Conservation (phyloP, 2,888 invertebrate species). For the Pristionchus mayeri region DNA sequence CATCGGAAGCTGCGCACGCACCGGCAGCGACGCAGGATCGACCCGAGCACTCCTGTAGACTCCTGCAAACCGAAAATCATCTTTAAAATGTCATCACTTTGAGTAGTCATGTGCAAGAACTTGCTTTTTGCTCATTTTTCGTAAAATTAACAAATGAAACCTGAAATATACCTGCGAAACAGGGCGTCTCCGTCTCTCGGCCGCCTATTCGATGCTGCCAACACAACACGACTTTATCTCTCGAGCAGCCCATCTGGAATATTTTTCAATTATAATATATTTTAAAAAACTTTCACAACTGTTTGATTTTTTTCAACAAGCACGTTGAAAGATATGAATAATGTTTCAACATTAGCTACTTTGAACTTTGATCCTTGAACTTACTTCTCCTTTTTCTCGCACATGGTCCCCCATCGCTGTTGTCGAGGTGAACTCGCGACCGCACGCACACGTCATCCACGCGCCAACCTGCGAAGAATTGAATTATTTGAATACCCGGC, state of each 20-base stretch:
- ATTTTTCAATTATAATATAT: too few relatives aligned
- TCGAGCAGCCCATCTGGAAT: not conserved
- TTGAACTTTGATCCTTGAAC: not conserved
- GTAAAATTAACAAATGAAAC: too few relatives aligned
- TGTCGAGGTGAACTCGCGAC: not conserved
- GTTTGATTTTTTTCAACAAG: not conserved
- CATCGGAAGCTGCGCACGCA: too few relatives aligned
- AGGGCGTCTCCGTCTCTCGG: not conserved
- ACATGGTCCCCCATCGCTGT: not conserved
- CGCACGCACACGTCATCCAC: slow-evolving; percentile 4
- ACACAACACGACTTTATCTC: not conserved
- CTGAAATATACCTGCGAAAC: too few relatives aligned
- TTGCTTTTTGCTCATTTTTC: too few relatives aligned
- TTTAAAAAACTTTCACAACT: too few relatives aligned
- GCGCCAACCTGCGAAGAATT: not conserved
- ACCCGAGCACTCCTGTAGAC: too few relatives aligned
- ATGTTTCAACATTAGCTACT: not conserved
- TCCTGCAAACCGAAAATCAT: too few relatives aligned
- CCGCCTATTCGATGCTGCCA: not conserved
- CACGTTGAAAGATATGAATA: not conserved
- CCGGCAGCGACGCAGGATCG: too few relatives aligned
- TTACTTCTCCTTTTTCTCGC: not conserved
- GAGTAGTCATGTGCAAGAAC: too few relatives aligned
- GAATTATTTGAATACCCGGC: slow-evolving; percentile 11
- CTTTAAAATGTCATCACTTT: too few relatives aligned